phyloP scores from a whole-genome alignment of 2,888 invertebrate genomes.

The Scaptomyza reducta region DNA sequence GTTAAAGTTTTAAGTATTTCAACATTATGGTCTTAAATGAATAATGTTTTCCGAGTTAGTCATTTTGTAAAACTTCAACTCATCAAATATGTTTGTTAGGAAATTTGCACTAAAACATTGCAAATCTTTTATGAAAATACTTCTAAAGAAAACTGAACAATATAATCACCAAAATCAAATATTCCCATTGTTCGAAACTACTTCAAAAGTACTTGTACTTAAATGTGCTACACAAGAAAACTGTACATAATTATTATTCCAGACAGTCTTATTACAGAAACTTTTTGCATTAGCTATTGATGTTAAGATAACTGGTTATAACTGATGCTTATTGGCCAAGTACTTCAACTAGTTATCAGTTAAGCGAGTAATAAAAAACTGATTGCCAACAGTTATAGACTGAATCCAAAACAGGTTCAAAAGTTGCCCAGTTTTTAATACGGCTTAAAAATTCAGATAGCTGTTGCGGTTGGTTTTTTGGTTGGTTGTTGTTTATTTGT shows the following conservation, averaged over 20 bases:
- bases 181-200: background rate
- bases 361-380: slow-evolving; percentile 33
- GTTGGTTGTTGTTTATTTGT: slow-evolving; percentile 25
- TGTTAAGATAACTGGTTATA: slow-evolving; percentile 17
- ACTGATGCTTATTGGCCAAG: slow-evolving; percentile 20
- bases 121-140: background rate
- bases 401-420: slow-evolving; percentile 5
- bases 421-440: slow-evolving; percentile 20
- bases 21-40: background rate
- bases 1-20: background rate
- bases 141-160: background rate
- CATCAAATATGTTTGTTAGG: too few relatives aligned
- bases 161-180: background rate
- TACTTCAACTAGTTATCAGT: slow-evolving; percentile 35
- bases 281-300: slow-evolving; percentile 21
- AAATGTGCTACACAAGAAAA: slow-evolving; percentile 1
- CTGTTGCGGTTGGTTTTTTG: slow-evolving; percentile 8
- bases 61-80: too few relatives aligned
- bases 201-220: background rate
- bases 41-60: background rate
- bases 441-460: slow-evolving; percentile 35
- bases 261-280: background rate
- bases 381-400: slow-evolving; percentile 27
- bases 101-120: too few relatives aligned
- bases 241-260: slow-evolving; percentile 12